Base-by-base conservation (phyloP, 2,888 invertebrate genomes). In the Epistrophella euchroma region DNA sequence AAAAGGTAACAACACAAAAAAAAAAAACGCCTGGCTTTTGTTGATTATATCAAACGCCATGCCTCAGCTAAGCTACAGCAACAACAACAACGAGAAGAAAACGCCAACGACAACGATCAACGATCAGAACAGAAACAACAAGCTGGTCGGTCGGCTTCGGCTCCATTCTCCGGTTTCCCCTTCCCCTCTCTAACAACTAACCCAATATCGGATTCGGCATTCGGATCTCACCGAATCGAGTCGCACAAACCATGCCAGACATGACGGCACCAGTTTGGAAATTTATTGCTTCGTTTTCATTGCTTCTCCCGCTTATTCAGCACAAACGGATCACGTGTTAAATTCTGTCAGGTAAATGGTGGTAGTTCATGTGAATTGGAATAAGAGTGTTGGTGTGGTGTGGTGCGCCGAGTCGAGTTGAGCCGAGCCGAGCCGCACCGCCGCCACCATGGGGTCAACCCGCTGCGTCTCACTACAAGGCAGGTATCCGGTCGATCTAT, bases 211-310 rank as follows among this genome's bases (percentile, higher is more conserved):
- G 19, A 37, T 37, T 50, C 50, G 50, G 13, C 28, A 32, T 15
- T 58, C 58, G 85, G 72, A 79, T 78, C 79, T 66, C 80, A 84
- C 76, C 76, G 81, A 76, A 82, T 86, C 81, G 84, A 87, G 83
- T 82, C 75, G 79, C 78, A 78, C 82, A 85, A 88, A 86, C 87
- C 88, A 88, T 85, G 88, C 88, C 85, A 88, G 88, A 88, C 88
- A 88, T 88, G 84, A 87, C 82, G 88, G 88, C 88, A 88, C 88
- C 88, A 88, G 86, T 88, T 85, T 88, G 87, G 88, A 88, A 88
- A 86, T 88, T 88, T 85, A 88, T 88, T 87, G 86, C 86, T 82
- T 86, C 76, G 86, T 77, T 86, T 86, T 82, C 82, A 78, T 82
- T 78, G 81, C 82, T 86, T 82, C 86, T 77, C 86, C 82, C 82